phyloP scores from a whole-genome alignment of 2,888 invertebrate species.

The Carcina quercana region DNA sequence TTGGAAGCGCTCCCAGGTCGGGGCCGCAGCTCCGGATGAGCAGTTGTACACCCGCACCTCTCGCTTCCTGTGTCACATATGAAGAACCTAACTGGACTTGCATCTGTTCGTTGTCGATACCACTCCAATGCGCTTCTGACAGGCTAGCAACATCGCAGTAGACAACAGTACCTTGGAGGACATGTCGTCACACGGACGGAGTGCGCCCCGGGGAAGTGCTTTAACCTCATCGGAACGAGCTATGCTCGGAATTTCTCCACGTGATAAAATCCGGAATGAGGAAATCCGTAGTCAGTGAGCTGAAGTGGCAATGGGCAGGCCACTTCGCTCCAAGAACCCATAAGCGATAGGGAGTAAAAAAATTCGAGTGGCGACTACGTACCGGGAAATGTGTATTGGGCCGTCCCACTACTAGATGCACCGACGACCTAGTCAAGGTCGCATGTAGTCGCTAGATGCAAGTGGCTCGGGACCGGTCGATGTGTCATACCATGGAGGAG shows the following conservation, averaged over 20 bases:
- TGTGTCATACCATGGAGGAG: background rate
- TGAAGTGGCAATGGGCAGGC: too few relatives aligned
- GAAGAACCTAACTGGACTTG: background rate
- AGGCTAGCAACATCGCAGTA: background rate
- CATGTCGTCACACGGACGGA: background rate
- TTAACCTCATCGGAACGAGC: background rate
- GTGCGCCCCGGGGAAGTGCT: too few relatives aligned
- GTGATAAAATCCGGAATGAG: too few relatives aligned
- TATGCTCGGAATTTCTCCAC: background rate
- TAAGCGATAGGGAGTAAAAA: too few relatives aligned
- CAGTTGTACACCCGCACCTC: conserved; percentile 5
- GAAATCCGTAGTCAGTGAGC: too few relatives aligned
- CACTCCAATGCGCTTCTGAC: background rate
- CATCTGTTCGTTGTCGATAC: background rate
- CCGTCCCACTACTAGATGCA: background rate
- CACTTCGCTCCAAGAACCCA: too few relatives aligned
- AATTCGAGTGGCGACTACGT: background rate
- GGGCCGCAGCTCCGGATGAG: background rate
- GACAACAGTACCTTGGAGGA: background rate
- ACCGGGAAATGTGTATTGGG: background rate
- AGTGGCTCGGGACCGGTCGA: background rate
- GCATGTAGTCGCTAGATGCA: background rate
- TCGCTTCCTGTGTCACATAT: background rate
- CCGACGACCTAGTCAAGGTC: background rate
- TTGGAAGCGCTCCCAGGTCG: background rate